A percentile compares a stretch with the other conserved stretches of the same genome.
These are phyloP conservation scores for Steatornis caripensis DNA, from an alignment of 2,113 vertebrate species.

Conservation along the genomic window DNA sequence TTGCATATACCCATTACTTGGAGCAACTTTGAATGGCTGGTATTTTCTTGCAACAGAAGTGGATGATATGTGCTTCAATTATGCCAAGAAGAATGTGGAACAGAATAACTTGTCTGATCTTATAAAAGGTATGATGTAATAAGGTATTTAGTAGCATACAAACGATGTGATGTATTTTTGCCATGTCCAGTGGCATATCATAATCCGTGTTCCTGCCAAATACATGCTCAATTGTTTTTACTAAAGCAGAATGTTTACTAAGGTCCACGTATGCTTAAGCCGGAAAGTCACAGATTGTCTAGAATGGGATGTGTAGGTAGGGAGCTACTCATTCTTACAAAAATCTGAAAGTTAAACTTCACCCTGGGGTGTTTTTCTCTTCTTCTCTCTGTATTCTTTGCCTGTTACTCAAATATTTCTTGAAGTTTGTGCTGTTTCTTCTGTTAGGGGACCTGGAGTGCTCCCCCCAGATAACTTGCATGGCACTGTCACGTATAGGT, in stretches of 20 bases:
- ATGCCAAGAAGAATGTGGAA: conserved; percentile 96
- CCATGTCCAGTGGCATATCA: not conserved
- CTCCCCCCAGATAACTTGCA: not conserved
- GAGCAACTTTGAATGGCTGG: conserved; percentile 97
- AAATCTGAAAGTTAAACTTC: not conserved
- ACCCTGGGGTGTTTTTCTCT: not conserved
- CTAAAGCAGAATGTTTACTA: not conserved
- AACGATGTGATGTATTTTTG: not conserved
- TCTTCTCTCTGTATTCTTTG: not conserved
- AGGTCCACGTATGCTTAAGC: not conserved
- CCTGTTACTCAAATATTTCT: not conserved
- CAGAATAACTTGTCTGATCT: conserved; percentile 94
- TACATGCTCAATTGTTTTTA: not conserved
- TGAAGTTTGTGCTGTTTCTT: not conserved
- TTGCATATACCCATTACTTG: conserved; percentile 96
- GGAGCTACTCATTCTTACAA: not conserved
- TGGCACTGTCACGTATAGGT: accelerated
- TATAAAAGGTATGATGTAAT: conserved; percentile 84
- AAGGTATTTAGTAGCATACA: not conserved
- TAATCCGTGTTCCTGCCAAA: not conserved
- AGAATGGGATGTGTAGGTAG: not conserved
- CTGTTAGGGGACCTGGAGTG: not conserved
- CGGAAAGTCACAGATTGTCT: not conserved
- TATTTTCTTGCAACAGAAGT: conserved; percentile 98
- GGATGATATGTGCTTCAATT: conserved; percentile 97